Percentiles rank a stretch among this genome's conserved stretches.
phyloP scores from a whole-genome alignment of 2,797 vertebrate species.

The Dallia pectoralis region DNA sequence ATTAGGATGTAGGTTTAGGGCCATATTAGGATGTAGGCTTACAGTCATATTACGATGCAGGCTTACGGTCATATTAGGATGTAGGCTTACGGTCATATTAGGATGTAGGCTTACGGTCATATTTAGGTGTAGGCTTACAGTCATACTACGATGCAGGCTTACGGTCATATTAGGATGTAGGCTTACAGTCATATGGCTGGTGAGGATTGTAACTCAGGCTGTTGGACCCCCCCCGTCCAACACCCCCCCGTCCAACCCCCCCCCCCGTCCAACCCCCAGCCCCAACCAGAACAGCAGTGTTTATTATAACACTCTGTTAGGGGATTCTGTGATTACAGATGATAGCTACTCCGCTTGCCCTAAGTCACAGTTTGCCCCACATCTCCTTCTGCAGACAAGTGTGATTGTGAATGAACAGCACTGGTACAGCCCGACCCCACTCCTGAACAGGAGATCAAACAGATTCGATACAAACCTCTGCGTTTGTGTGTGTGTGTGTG shows the following conservation, averaged over 20 bases:
- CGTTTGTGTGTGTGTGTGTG: slow-evolving; percentile 12
- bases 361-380: not conserved
- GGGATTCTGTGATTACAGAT: not conserved
- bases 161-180: slow-evolving; percentile 18
- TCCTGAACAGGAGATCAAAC: not conserved
- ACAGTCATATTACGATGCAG: no score
- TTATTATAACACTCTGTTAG: not conserved
- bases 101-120: no score
- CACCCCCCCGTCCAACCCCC: not conserved
- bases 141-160: no score
- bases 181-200: slow-evolving; percentile 18
- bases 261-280: not conserved
- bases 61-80: no score
- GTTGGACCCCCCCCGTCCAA: not conserved
- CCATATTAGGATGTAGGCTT: no score
- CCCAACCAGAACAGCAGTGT: not conserved
- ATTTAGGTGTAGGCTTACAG: no score
- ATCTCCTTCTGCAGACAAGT: not conserved
- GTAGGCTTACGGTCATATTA: no score
- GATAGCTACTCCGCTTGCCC: not conserved
- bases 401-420: not conserved
- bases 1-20: no score
- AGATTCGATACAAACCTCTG: not conserved
- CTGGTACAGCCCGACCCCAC: not conserved
- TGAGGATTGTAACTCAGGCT: slow-evolving; percentile 3